Evolutionary conservation across 2,888 invertebrate species (phyloP), one percentile per base, ranked within the genome.

Genomic region (Molorchus minor): DNA sequence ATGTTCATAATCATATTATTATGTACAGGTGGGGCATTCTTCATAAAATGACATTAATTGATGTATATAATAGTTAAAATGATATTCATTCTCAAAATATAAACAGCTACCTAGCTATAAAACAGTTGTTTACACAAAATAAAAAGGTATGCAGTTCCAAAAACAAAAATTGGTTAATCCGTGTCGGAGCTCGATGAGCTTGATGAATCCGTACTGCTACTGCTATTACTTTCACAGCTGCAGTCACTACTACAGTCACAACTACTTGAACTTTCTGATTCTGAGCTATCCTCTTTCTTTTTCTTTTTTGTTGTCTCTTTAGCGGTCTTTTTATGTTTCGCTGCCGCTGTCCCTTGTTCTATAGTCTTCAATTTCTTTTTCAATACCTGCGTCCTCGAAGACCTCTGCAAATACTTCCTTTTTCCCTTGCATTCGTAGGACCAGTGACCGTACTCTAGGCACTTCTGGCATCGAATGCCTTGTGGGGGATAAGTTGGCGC

Each of bases 371-470:
- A 59, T 52, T 84, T 79, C 75, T 88, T 94, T 73, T 89, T 91
- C 64, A 96, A 80, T 61, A 90, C 86, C 69, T 90, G 87, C 0
- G 95, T 93, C 54, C 96, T 87, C 0, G 96, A 94, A 3, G 89
- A 87, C 56, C 96, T 86, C 70, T 93, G 89, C 2, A 94, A 82
- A 79, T 90, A 91, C 82, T 96, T 96, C 61, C 96, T 85, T 80
- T 96, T 95, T 10, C 92, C 92, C 68, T 88, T 93, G 77, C 96
- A 97, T 79, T 96, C 93, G 74, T 93, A 97, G 60, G 94, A 95
- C 94, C 95, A 97, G 78, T 97, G 96, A 0, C 96, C 96, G 75
- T 88, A 88, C 80, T 95, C 92, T 44, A 96, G 82, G 76, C 96
- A 97, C 82, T 96, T 96, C 79, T 96, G 96, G 77, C 96, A 97